Base-by-base conservation (phyloP, 1,140 invertebrate species). In the Pseudobourletiella spinata region DNA sequence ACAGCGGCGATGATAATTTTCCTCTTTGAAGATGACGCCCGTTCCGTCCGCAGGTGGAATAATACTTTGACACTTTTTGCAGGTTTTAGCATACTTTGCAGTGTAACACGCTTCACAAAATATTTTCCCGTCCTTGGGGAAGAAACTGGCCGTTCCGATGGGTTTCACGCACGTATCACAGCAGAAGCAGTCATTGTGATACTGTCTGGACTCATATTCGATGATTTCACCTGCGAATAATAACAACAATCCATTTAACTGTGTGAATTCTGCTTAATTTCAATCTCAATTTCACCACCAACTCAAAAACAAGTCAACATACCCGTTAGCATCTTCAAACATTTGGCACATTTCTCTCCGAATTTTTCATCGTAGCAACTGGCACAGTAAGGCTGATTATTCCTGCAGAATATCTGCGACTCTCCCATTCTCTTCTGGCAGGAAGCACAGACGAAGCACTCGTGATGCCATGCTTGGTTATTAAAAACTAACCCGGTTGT, bases 391-490 rank as follows among this genome's bases (percentile, higher is more conserved):
- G 46, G 58, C 18, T 20, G 14, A 2, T 63, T 32, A 2, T 63
- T 29, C 39, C 58, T 59, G 20, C 42, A 43, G 30, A 57, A 58
- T 2, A 63, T 48, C 50, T 63, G 54, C 11, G 22, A 25, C 11
- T 57, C 95, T 24, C 98, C 95, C 70, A 99, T 82, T 42, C 91
- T 93, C 24, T 86, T 85, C 73, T 90, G 87, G 82, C 96, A 99
- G 66, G 86, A 85, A 71, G 91, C 89, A 79, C 96, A 99, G 75
- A 91, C 88, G 82, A 98, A 99, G 80, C 96, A 99, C 76, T 98
- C 92, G 77, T 98, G 98, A 80, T 99, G 96, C 96, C 96, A 99
- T 77, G 98, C 95, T 64, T 95, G 86, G 79, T 98, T 94, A 76
- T 98, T 94, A 79, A 98, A 98, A 11, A 59, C 8, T 29, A 57